Evolutionary conservation across 1,140 invertebrate genomes (phyloP).

Genomic region (Globodera rostochiensis): DNA sequence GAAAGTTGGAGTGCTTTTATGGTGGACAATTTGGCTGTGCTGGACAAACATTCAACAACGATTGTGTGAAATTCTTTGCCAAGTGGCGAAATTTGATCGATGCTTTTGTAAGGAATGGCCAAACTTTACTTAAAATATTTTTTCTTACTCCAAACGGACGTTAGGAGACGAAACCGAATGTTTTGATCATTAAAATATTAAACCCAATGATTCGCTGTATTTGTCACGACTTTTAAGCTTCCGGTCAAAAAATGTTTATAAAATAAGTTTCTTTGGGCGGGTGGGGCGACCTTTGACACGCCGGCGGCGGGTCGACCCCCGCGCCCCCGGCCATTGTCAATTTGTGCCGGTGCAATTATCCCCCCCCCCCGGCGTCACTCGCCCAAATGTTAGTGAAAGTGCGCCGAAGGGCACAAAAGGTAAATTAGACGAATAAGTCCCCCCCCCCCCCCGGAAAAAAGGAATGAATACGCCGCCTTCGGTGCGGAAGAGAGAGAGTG

Average conservation of each 20-base stretch:
- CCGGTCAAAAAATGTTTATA: too few relatives aligned
- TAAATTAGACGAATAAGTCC: slow-evolving; percentile 10
- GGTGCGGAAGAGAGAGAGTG: not conserved
- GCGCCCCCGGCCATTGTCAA: not conserved
- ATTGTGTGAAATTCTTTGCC: slow-evolving; percentile 3
- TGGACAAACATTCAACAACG: not conserved
- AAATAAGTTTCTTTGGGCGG: not conserved
- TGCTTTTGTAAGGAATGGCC: not conserved
- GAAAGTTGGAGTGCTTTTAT: not conserved
- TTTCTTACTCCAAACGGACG: not conserved
- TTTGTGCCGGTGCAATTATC: slow-evolving; percentile 2
- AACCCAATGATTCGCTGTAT: too few relatives aligned
- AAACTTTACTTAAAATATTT: not conserved
- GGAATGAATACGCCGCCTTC: not conserved
- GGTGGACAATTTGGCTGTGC: not conserved
- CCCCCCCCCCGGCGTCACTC: too few relatives aligned
- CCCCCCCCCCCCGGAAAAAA: not conserved
- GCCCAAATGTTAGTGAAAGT: not conserved
- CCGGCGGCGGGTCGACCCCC: not conserved
- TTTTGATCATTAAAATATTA: too few relatives aligned
- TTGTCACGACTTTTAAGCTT: too few relatives aligned
- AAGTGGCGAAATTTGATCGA: not conserved
- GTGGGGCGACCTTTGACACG: not conserved
- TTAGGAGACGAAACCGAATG: too few relatives aligned
- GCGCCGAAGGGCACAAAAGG: slow-evolving; percentile 11